These are phyloP conservation scores for Tiaroga cobitis DNA, from an alignment of 2,797 vertebrate species.

Conservation along the genomic window DNA sequence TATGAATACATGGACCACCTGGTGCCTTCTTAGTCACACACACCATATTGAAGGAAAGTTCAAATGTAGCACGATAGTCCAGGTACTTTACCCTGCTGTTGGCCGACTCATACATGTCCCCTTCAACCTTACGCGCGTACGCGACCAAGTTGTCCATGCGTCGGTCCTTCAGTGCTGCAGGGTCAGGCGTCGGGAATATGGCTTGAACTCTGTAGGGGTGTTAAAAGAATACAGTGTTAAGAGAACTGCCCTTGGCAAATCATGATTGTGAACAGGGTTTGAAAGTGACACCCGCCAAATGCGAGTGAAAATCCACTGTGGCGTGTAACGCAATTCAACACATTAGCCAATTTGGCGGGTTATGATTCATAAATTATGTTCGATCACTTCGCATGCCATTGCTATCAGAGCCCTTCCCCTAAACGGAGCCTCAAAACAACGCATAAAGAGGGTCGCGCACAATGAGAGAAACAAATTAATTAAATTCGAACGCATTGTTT, in stretches of 20 bases:
- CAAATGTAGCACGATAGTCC: neutral
- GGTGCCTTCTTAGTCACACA: neutral
- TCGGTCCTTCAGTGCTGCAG: slow-evolving; percentile 95
- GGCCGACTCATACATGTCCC: slow-evolving; percentile 98
- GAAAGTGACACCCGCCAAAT: neutral
- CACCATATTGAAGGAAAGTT: neutral
- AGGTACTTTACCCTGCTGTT: slow-evolving; percentile 86
- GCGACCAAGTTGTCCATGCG: slow-evolving; percentile 98
- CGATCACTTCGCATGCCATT: neutral
- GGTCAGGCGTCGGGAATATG: slow-evolving; percentile 97
- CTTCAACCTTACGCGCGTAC: slow-evolving; percentile 95
- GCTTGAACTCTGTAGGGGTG: slow-evolving; percentile 88
- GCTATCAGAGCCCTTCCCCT: neutral
- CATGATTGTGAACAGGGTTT: neutral
- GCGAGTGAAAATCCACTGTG: neutral
- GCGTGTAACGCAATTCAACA: neutral
- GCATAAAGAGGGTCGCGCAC: neutral
- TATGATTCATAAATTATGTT: neutral
- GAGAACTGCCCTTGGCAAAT: neutral
- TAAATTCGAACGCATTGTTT: neutral
- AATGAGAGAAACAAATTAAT: neutral
- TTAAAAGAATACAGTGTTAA: neutral
- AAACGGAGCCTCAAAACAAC: neutral
- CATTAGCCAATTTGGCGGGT: neutral
- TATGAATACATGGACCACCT: neutral